Percentiles rank a stretch among this genome's conserved stretches.
phyloP scores from a whole-genome alignment of 2,797 vertebrate species.

The Bradypus variegatus region DNA sequence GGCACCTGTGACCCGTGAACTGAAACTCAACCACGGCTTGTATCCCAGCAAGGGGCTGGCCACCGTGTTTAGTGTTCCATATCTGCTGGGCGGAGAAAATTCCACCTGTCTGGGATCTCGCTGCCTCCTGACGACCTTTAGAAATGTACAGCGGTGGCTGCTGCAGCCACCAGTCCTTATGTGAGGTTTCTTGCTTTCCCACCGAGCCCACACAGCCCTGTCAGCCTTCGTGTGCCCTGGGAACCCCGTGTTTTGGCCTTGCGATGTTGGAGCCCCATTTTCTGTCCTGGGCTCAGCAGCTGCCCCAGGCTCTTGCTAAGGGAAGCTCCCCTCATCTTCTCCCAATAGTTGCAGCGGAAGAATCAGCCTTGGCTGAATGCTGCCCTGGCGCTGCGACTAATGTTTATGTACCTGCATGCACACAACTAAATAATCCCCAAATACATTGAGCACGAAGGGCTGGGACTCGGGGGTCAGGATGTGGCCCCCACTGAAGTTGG shows the following conservation, averaged over 20 bases:
- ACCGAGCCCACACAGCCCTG: background rate
- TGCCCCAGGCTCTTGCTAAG: accelerated
- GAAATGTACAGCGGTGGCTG: accelerated
- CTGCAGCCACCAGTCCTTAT: accelerated
- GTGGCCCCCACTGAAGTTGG: background rate
- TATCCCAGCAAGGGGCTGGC: background rate
- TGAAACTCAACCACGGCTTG: too few relatives aligned
- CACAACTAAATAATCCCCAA: background rate
- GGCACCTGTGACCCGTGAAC: background rate
- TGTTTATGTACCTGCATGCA: background rate
- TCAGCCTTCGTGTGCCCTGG: accelerated
- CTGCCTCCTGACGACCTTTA: accelerated
- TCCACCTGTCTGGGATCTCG: accelerated
- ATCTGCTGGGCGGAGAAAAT: too few relatives aligned
- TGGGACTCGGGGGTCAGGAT: background rate
- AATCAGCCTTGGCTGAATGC: accelerated
- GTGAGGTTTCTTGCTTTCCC: background rate
- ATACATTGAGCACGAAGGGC: background rate
- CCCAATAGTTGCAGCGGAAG: accelerated
- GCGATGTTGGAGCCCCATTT: background rate
- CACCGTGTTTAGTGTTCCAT: too few relatives aligned
- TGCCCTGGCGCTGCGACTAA: background rate
- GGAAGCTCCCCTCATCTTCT: accelerated
- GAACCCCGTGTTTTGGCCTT: background rate
- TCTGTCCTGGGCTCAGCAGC: accelerated